Conservation (phyloP, 23 tunicate genomes). For the Phallusia fumigata region DNA sequence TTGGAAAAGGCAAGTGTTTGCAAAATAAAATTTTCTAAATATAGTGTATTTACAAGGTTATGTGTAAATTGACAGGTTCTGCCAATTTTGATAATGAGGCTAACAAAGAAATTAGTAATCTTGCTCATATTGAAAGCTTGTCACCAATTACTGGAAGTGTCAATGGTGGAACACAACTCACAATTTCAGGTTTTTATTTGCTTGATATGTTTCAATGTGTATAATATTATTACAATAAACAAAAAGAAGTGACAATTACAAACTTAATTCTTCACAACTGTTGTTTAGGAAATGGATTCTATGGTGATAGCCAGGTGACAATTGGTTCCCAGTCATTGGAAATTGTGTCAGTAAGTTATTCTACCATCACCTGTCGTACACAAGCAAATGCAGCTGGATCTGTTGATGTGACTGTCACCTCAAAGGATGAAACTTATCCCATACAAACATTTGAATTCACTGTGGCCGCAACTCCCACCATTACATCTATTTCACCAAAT, state of each 20-base stretch:
- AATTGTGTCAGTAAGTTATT: conserved; percentile 11
- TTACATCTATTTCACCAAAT: conserved; percentile 36
- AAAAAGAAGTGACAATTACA: neutral
- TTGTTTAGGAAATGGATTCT: conserved; percentile 64
- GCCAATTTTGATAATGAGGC: conserved; percentile 6
- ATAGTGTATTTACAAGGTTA: neutral
- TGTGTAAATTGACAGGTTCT: conserved; percentile 2
- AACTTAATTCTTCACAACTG: too few relatives aligned
- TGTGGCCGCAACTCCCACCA: conserved; percentile 40
- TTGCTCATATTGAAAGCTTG: conserved; percentile 14
- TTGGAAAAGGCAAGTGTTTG: conserved; percentile 44
- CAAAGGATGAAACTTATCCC: conserved; percentile 24
- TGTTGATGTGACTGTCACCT: conserved; percentile 5
- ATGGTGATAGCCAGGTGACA: conserved; percentile 21
- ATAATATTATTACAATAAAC: neutral
- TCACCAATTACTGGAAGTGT: conserved; percentile 55
- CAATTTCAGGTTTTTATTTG: conserved; percentile 42
- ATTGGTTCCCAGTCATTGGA: conserved; percentile 41
- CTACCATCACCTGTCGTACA: conserved; percentile 25
- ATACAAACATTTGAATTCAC: conserved; percentile 17
- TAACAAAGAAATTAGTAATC: conserved; percentile 17
- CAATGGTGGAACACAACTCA: conserved; percentile 60
- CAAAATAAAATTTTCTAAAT: neutral
- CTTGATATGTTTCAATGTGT: too few relatives aligned
- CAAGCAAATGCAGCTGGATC: conserved; percentile 10